These are phyloP conservation scores for Erebia aethiops DNA, from an alignment of 2,888 invertebrate species.

Conservation along the genomic window DNA sequence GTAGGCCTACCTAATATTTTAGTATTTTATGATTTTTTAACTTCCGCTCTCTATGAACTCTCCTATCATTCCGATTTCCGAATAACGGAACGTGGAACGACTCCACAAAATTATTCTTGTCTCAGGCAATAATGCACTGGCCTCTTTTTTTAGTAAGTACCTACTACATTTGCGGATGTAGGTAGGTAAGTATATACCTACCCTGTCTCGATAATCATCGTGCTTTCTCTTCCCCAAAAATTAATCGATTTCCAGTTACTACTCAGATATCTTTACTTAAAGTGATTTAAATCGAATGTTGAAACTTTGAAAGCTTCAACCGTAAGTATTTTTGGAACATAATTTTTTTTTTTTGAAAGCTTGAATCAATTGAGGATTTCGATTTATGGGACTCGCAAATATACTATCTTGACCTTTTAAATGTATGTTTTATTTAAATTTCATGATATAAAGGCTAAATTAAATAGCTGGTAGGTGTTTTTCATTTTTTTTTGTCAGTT, in stretches of 20 bases:
- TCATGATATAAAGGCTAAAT: constrained; percentile 5
- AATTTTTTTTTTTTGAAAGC: constrained; percentile 36
- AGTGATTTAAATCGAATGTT: constrained; percentile 29
- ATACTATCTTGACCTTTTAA: constrained; percentile 36
- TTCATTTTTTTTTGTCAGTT: too few species aligned
- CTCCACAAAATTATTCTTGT: not conserved
- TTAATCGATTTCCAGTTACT: constrained; percentile 31
- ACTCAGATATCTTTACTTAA: constrained; percentile 26
- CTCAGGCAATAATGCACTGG: not conserved
- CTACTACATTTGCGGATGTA: not conserved
- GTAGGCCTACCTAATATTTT: too few species aligned
- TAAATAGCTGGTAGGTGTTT: constrained; percentile 3
- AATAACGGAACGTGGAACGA: too few species aligned
- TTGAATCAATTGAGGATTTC: constrained; percentile 54
- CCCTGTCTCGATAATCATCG: constrained; percentile 17
- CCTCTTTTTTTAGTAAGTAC: not conserved
- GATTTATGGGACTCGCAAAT: constrained; percentile 61
- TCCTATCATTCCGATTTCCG: not conserved
- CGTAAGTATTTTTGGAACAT: too few species aligned
- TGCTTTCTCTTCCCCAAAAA: constrained; percentile 37
- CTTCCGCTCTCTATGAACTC: too few species aligned
- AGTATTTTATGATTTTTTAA: too few species aligned
- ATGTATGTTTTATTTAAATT: constrained; percentile 22
- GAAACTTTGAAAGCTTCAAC: constrained; percentile 16
- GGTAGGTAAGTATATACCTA: too few species aligned